Percentiles rank a stretch among this genome's conserved stretches.
phyloP scores from a whole-genome alignment of 1,140 invertebrate genomes.

The Odontomachus brunneus region DNA sequence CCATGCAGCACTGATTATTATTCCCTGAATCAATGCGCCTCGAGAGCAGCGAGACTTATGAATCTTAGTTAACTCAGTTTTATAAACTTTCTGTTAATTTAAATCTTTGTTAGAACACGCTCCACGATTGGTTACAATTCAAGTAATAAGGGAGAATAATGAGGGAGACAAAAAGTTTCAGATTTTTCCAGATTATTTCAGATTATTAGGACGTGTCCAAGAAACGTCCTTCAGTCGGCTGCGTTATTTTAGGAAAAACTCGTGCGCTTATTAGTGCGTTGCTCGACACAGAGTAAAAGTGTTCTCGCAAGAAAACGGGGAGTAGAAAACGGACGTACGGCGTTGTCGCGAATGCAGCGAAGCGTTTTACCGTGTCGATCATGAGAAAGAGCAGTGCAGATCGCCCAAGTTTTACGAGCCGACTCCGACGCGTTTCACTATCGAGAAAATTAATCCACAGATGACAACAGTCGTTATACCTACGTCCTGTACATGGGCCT shows the following conservation, averaged over 20 bases:
- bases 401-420: constrained; percentile 34
- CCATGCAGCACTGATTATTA: background rate
- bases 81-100: background rate
- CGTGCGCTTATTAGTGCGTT: constrained; percentile 33
- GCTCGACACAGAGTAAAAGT: constrained; percentile 7
- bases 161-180: background rate
- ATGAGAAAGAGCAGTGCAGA: constrained; percentile 9
- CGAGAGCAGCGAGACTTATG: background rate
- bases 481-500: background rate
- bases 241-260: background rate
- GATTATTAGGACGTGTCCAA: background rate
- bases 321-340: background rate
- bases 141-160: background rate
- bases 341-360: constrained; percentile 23
- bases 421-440: constrained; percentile 10
- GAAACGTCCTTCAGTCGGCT: constrained; percentile 2
- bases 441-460: constrained; percentile 16
- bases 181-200: background rate
- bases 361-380: constrained; percentile 15
- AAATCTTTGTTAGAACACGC: background rate
- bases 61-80: constrained; percentile 2
- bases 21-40: background rate
- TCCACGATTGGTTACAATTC: background rate
- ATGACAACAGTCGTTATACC: constrained; percentile 2
- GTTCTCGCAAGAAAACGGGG: constrained; percentile 4